Percentiles rank a stretch among this genome's conserved stretches.
Conservation (phyloP, 2,888 invertebrate species). For the Trilocha varians region DNA sequence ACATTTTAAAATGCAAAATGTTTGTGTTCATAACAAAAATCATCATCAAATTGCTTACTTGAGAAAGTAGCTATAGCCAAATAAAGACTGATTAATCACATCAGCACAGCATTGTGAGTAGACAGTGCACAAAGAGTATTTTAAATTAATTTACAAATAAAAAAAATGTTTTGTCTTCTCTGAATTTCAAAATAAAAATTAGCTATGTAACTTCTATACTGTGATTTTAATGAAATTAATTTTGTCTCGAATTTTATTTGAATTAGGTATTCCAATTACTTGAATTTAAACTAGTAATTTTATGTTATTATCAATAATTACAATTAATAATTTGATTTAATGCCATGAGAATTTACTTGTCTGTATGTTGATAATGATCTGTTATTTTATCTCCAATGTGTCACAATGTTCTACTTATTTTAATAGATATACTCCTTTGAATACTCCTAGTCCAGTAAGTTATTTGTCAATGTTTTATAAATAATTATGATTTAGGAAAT, state of each 20-base stretch:
- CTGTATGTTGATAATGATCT: neutral
- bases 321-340: neutral
- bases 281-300: neutral
- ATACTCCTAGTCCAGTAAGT: constrained; percentile 7
- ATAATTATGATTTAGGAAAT: neutral
- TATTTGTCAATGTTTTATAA: neutral
- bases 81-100: neutral
- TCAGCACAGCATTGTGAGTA: neutral
- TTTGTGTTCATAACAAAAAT: no score
- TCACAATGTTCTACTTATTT: neutral
- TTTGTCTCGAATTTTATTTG: neutral
- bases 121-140: neutral
- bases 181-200: neutral
- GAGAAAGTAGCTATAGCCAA: neutral
- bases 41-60: no score
- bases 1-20: no score
- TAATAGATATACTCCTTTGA: constrained; percentile 1
- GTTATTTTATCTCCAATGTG: neutral
- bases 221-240: neutral
- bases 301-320: neutral
- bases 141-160: neutral
- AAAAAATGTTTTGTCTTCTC: neutral
- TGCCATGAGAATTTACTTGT: neutral
- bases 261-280: neutral
- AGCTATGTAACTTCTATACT: neutral